Conservation (phyloP, 2,797 vertebrate species). For the Gambusia yucatana region DNA sequence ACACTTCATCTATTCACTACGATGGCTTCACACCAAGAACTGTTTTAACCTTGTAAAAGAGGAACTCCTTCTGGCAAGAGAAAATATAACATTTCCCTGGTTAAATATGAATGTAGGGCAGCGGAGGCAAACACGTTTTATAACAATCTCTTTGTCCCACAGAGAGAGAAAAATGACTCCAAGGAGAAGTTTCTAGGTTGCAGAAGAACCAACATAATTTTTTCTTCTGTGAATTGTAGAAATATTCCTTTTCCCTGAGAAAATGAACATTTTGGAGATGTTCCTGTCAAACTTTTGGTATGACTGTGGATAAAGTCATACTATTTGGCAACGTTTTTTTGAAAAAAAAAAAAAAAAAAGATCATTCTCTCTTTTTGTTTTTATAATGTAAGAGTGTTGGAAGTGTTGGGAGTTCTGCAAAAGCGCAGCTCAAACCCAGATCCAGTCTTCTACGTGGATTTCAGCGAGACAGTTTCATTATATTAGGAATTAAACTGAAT, state of each 20-base stretch:
- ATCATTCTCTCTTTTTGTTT: constrained; percentile 59
- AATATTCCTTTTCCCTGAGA: constrained; percentile 37
- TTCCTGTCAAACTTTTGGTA: constrained; percentile 60
- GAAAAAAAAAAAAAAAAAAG: constrained; percentile 35
- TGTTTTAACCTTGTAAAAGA: constrained; percentile 19
- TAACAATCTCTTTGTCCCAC: constrained; percentile 29
- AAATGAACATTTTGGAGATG: constrained; percentile 51
- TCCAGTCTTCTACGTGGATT: constrained; percentile 39
- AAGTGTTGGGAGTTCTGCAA: constrained; percentile 55
- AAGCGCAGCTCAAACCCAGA: constrained; percentile 46
- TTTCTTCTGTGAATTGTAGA: constrained; percentile 55
- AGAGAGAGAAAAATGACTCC: constrained; percentile 39
- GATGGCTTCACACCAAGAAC: constrained; percentile 11
- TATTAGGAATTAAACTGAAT: constrained; percentile 27
- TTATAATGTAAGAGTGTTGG: constrained; percentile 47
- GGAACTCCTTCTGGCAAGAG: constrained; percentile 31
- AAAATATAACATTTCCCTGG: constrained; percentile 38
- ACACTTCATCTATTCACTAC: constrained; percentile 35
- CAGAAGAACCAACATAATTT: constrained; percentile 54
- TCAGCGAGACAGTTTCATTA: constrained; percentile 29
- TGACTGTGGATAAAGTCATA: constrained; percentile 57
- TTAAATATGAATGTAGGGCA: constrained; percentile 40
- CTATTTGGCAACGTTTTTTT: constrained; percentile 46
- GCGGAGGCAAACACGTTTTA: constrained; percentile 39
- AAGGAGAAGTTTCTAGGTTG: constrained; percentile 47